A percentile compares a stretch with the other conserved stretches of the same genome.
phyloP scores from a whole-genome alignment of 2,113 vertebrate species.

The Smithornis capensis region DNA sequence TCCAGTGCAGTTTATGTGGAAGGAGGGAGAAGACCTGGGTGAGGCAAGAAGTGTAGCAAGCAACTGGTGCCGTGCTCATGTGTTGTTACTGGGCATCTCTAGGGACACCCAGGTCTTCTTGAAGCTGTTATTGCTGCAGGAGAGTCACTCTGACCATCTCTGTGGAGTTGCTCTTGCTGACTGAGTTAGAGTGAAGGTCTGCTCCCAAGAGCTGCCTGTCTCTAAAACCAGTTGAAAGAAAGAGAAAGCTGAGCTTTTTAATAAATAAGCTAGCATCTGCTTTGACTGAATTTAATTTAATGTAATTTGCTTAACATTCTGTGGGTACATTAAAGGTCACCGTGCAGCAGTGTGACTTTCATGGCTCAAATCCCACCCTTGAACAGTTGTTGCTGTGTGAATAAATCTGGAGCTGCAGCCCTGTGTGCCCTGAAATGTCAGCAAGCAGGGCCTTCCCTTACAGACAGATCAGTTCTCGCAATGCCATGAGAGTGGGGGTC shows the following conservation, averaged over 20 bases:
- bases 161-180: not conserved
- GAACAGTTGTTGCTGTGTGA: not conserved
- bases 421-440: not conserved
- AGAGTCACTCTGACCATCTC: not conserved
- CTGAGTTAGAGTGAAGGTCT: not conserved
- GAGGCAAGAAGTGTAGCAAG: not conserved
- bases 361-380: not conserved
- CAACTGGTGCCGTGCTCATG: not conserved
- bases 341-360: not conserved
- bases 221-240: not conserved
- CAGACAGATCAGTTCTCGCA: not conserved
- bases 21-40: not conserved
- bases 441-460: not conserved
- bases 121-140: not conserved
- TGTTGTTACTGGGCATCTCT: not conserved
- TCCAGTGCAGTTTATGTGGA: fast-evolving
- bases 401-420: not conserved
- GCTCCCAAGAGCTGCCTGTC: not conserved
- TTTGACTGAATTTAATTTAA: slow-evolving; percentile 54
- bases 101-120: not conserved
- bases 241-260: slow-evolving; percentile 43
- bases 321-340: slow-evolving; percentile 43
- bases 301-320: slow-evolving; percentile 47
- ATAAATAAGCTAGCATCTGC: slow-evolving; percentile 48
- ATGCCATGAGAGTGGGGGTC: not conserved